Conservation (phyloP, 2,888 invertebrate species). For the Pachliopta kotzebuea region DNA sequence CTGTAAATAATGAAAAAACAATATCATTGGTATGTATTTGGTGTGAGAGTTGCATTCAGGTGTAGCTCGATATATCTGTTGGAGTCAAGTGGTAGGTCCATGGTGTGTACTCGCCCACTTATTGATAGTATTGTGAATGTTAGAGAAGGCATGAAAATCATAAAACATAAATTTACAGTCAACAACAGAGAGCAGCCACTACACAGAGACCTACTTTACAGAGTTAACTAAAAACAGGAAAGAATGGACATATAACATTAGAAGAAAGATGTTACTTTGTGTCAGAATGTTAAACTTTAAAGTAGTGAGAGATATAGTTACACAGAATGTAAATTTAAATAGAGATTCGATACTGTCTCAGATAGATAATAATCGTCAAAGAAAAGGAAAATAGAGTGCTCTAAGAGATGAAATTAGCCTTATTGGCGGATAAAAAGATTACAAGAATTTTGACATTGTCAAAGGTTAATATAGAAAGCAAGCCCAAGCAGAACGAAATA, state of each 20-base stretch:
- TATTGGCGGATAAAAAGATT: constrained; percentile 47
- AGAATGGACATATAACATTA: constrained; percentile 61
- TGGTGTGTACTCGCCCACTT: constrained; percentile 74
- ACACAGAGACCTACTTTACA: constrained; percentile 74
- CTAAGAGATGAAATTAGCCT: constrained; percentile 54
- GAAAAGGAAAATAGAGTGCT: constrained; percentile 60
- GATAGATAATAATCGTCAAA: constrained; percentile 48
- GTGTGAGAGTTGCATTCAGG: constrained; percentile 74
- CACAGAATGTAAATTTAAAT: constrained; percentile 7
- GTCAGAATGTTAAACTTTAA: constrained; percentile 46
- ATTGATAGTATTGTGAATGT: constrained; percentile 79
- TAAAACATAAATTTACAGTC: constrained; percentile 78
- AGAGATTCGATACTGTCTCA: constrained; percentile 20
- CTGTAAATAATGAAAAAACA: constrained; percentile 37
- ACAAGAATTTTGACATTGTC: constrained; percentile 50
- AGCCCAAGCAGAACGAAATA: constrained; percentile 74
- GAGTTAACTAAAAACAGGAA: constrained; percentile 71
- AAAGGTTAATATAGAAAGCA: constrained; percentile 66
- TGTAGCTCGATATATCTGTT: constrained; percentile 77
- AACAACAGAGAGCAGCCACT: constrained; percentile 81
- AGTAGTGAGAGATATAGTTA: constrained; percentile 26
- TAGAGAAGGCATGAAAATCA: constrained; percentile 78
- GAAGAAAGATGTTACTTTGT: constrained; percentile 42
- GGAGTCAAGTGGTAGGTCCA: constrained; percentile 76
- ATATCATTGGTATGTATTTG: constrained; percentile 63